Base-by-base conservation (phyloP, 2,888 invertebrate genomes). In the Apamea sordens region DNA sequence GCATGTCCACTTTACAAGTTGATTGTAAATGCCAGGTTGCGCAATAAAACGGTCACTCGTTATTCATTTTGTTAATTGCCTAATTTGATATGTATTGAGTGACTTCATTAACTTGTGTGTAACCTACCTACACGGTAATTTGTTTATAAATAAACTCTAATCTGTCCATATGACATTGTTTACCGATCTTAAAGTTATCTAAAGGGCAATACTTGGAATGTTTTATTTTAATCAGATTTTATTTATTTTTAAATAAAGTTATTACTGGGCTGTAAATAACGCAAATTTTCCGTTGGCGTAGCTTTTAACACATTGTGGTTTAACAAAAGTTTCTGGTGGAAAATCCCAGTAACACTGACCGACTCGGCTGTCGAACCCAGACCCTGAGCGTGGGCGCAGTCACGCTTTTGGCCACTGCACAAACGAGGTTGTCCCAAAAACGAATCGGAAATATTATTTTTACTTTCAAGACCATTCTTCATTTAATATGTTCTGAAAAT, bases 71-170 rank as follows among this genome's bases (percentile, higher is more conserved):
- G 0, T 75, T 82, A 65, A 65, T 82, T 76, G 24, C 24, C 21
- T 76, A 15, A 79, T 59, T 76, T 56, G 8, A 32, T 76, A 82
- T 82, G n/a, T 76, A 64, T 2, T 24, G n/a, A 36, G 63, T 75
- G 7, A 64, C 44, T n/a, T 47, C n/a, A 76, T 82, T 82, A 36
- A 36, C 50, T n/a, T 28, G 18, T 61, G 8, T 44, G 18, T 71
- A 15, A 28, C 10, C 21, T 71, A 78, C 32, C 36, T 56, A 47
- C 24, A 18, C 7, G n/a, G 28, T 50, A 15, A 24, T 79, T 56
- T 47, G n/a, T 63, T 68, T 84, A 79, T 15, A 67, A 61, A 84
- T 72, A 63, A 41, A 36, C 5, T 36, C 2, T 24, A 24, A 24
- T 36, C 24, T 21, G 36, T 36, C 21, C 11, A 21, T n/a, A 21